Conservation (phyloP, 64 coral and sea anemone genomes). For the Pocillopora verrucosa region DNA sequence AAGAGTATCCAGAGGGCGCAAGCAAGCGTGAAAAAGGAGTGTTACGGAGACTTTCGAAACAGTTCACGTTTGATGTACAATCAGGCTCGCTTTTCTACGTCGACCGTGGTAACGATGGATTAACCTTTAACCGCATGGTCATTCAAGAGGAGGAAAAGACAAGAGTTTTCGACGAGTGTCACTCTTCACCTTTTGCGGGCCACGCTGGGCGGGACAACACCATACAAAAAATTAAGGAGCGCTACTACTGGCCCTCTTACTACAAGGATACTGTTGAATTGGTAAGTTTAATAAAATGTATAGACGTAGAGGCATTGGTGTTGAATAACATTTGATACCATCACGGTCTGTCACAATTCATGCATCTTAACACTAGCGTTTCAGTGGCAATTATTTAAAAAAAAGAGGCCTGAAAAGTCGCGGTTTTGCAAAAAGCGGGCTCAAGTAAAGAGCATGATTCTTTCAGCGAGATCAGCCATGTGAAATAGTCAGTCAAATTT, state of each 20-base stretch:
- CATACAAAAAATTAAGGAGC: constrained; percentile 27
- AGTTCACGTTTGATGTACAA: background rate
- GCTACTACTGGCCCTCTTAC: constrained; percentile 49
- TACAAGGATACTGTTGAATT: constrained; percentile 45
- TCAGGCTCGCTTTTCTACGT: background rate
- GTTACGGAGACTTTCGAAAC: constrained; percentile 2
- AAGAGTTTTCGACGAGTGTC: constrained; percentile 40
- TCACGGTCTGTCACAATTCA: background rate
- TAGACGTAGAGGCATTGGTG: background rate
- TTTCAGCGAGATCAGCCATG: too few relatives aligned
- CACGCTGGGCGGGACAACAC: constrained; percentile 63
- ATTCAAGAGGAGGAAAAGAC: constrained; percentile 38
- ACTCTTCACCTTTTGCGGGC: constrained; percentile 31
- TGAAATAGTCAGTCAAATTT: too few relatives aligned
- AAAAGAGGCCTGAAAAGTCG: too few relatives aligned
- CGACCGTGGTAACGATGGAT: background rate
- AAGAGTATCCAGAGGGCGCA: background rate
- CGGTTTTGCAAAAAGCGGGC: too few relatives aligned
- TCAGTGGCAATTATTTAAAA: too few relatives aligned
- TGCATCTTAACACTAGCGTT: too few relatives aligned
- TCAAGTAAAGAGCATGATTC: too few relatives aligned
- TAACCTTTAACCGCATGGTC: background rate
- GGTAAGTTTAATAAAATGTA: background rate
- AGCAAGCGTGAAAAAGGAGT: constrained; percentile 14
- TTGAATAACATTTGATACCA: background rate